Evolutionary conservation across 92 coral and sea anemone genomes (phyloP), one percentile per base, ranked within the genome.

Genomic region (Porites divaricata): DNA sequence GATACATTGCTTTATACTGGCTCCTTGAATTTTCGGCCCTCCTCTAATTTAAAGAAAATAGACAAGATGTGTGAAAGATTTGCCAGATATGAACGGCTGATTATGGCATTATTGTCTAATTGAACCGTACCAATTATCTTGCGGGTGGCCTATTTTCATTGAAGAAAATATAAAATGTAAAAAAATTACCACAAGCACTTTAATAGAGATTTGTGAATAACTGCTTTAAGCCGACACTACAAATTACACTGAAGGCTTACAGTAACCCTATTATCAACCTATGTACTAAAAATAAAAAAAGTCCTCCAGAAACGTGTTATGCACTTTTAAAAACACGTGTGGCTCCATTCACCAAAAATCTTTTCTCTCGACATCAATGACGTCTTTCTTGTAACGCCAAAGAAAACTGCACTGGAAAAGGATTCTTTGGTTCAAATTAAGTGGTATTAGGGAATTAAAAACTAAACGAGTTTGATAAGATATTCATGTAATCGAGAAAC

Each of bases 241-340:
- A 70, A 62, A 70, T 56, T 69, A 41, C 61, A 78, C 24, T 52
- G 75, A 67, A 51, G 52, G 21, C 56, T 16, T 53, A 16, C 17
- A 49, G 69, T 65, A 78, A 54, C 20, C 50, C 57, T 26, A 64
- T 78, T 64, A 64, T 78, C 59, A 11, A 4, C 41, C 24, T 66
- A 67, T 64, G 28, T 75, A 66, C 84, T 68, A 19, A 50, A 67
- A 49, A 54, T 3, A 13, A 20, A 61, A 50, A 59, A 64, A 62
- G 81, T 45, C 71, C 72, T 64, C 45, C 21, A 79, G 45, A 81
- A 81, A 81, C 86, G 86, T 82, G 86, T 62, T 61, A 51, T 58
- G 53, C 19, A 54, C 22, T 58, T 35, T 45, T 22, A n/a, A 67
- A 61, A 26, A 73, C 64, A 63, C 78, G 64, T 65, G 78, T 65